Percentiles rank a stretch among this genome's conserved stretches.
phyloP scores from a whole-genome alignment of 2,113 vertebrate genomes.

The Leuciscus idus region DNA sequence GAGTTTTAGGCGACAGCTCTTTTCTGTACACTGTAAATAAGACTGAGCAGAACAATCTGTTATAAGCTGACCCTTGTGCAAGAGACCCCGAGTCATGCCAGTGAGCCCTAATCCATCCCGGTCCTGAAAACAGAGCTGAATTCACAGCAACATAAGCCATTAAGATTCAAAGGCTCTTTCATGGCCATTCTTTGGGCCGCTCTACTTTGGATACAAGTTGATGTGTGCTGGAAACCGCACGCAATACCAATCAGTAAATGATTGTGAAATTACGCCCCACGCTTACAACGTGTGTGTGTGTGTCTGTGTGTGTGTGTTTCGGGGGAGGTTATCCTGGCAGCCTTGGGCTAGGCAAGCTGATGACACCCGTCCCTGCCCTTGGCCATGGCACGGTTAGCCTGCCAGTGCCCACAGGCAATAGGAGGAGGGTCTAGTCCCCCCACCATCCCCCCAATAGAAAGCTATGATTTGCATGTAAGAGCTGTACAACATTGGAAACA shows the following conservation, averaged over 20 bases:
- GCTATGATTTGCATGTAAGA: conserved; percentile 71
- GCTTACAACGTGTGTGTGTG: neutral
- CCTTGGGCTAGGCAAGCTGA: conserved; percentile 48
- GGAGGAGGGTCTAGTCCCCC: conserved; percentile 18
- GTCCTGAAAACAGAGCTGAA: conserved; percentile 54
- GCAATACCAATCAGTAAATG: conserved; percentile 71
- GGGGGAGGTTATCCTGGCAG: conserved; percentile 14
- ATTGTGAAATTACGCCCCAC: conserved; percentile 60
- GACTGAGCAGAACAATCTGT: conserved; percentile 22
- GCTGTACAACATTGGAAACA: conserved; percentile 55
- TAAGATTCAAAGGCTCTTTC: conserved; percentile 67
- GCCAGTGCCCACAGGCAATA: conserved; percentile 38
- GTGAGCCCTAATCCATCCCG: conserved; percentile 52
- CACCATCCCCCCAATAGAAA: conserved; percentile 53
- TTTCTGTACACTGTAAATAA: conserved; percentile 7
- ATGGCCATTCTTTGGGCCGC: conserved; percentile 52
- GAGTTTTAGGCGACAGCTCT: neutral
- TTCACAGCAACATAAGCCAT: conserved; percentile 64
- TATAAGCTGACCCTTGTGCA: conserved; percentile 16
- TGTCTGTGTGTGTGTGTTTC: conserved; percentile 19
- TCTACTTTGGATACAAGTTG: conserved; percentile 62
- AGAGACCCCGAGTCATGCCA: conserved; percentile 46
- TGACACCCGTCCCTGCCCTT: conserved; percentile 63
- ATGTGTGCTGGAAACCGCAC: conserved; percentile 36
- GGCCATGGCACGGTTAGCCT: conserved; percentile 71